Evolutionary conservation across 1,140 invertebrate species (phyloP).

Genomic region (Drosophila triauraria): DNA sequence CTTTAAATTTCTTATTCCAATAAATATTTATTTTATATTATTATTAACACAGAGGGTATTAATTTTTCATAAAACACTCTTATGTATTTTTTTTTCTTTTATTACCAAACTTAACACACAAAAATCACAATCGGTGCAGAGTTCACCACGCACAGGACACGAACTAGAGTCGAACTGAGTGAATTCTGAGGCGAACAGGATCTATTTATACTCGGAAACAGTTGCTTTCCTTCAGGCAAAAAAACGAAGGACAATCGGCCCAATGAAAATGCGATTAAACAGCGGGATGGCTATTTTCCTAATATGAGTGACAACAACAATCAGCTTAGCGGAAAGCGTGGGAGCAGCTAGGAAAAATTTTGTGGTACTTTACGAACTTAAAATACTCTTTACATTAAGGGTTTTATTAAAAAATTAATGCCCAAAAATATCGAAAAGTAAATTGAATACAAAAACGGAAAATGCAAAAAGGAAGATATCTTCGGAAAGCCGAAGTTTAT

Average conservation of each 20-base stretch:
- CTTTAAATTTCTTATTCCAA: background rate
- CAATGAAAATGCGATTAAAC: conserved; percentile 49
- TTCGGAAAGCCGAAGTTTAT: too few species aligned
- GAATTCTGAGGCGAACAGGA: conserved; percentile 13
- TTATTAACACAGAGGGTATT: background rate
- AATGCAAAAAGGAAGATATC: too few species aligned
- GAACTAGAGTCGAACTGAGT: conserved; percentile 44
- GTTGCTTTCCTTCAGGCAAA: conserved; percentile 3
- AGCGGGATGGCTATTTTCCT: conserved; percentile 43
- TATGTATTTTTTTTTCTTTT: background rate
- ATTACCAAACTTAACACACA: conserved; percentile 13
- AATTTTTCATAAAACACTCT: background rate
- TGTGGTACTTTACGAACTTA: background rate
- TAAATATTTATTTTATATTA: background rate
- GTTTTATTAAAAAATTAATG: too few species aligned
- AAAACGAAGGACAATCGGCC: conserved; percentile 18
- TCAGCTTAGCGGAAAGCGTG: conserved; percentile 16
- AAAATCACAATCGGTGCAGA: background rate
- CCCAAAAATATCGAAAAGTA: background rate
- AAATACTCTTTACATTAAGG: background rate
- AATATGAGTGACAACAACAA: conserved; percentile 39
- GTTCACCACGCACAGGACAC: conserved; percentile 25
- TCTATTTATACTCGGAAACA: conserved; percentile 66
- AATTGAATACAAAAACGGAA: background rate
- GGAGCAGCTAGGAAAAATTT: background rate